Conservation (phyloP, 1,140 invertebrate species). For the Lasioglossum baleicum region DNA sequence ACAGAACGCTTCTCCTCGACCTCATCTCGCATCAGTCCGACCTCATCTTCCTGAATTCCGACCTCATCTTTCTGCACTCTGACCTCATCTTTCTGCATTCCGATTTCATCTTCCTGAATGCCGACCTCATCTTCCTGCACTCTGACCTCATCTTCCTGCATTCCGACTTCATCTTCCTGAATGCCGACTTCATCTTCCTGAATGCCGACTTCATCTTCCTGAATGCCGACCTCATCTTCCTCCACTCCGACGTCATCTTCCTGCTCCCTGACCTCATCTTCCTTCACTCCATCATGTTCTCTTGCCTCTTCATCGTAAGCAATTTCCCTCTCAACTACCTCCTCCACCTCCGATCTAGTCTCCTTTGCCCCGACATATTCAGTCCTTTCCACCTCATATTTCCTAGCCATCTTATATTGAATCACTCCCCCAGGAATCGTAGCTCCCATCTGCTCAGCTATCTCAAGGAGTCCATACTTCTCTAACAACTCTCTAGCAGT, state of each 20-base stretch:
- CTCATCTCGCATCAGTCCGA: background rate
- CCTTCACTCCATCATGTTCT: background rate
- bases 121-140: too few relatives aligned
- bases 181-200: too few relatives aligned
- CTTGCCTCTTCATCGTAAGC: background rate
- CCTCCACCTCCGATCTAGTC: background rate
- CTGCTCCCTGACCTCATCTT: background rate
- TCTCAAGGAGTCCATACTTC: background rate
- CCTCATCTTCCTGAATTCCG: too few relatives aligned
- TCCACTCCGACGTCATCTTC: too few relatives aligned
- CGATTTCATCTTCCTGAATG: too few relatives aligned
- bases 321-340: background rate
- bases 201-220: too few relatives aligned
- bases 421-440: background rate
- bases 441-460: background rate
- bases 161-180: too few relatives aligned
- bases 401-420: background rate
- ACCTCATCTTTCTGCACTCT: too few relatives aligned
- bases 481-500: constrained; percentile 1
- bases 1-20: background rate
- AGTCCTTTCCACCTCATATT: background rate
- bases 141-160: too few relatives aligned
- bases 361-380: background rate
- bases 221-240: too few relatives aligned
- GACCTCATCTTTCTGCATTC: too few relatives aligned